Evolutionary conservation across 2,113 vertebrate species (phyloP).

Genomic region (Crotalus horridus): DNA sequence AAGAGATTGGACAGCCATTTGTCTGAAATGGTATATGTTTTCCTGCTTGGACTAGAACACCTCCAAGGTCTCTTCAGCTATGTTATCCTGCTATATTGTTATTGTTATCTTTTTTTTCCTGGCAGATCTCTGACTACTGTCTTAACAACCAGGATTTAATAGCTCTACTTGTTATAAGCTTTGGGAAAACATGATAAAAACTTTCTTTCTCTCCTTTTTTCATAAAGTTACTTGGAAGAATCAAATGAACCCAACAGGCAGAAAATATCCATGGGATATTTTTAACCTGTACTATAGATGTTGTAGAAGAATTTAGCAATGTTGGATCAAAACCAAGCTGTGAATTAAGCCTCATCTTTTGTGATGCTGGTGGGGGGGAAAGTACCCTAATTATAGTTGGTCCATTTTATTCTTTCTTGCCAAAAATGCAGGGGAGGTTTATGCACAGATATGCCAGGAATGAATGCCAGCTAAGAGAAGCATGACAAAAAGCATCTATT

Average conservation of each 20-base stretch:
- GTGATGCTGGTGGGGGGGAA: not conserved
- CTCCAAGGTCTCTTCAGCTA: not conserved
- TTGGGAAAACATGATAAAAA: not conserved
- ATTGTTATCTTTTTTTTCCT: not conserved
- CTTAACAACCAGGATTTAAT: not conserved
- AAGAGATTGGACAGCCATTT: not conserved
- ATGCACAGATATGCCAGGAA: not conserved
- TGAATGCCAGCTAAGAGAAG: not conserved
- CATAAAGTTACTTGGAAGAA: not conserved
- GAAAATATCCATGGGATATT: not conserved
- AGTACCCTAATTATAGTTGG: not conserved
- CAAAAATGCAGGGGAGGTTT: not conserved
- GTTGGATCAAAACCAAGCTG: slow-evolving; percentile 14
- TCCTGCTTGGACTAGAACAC: not conserved
- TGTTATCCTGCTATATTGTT: not conserved
- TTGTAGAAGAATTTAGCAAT: slow-evolving; percentile 21
- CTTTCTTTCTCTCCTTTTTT: not conserved
- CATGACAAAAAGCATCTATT: not conserved
- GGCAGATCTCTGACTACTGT: not conserved
- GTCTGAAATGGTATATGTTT: not conserved
- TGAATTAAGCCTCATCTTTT: slow-evolving; percentile 19
- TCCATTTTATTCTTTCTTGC: not conserved
- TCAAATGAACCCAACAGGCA: not conserved
- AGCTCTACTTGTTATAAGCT: not conserved
- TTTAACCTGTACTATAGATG: not conserved